Conservation (phyloP, 2,113 vertebrate species). For the Hemicordylus capensis region DNA sequence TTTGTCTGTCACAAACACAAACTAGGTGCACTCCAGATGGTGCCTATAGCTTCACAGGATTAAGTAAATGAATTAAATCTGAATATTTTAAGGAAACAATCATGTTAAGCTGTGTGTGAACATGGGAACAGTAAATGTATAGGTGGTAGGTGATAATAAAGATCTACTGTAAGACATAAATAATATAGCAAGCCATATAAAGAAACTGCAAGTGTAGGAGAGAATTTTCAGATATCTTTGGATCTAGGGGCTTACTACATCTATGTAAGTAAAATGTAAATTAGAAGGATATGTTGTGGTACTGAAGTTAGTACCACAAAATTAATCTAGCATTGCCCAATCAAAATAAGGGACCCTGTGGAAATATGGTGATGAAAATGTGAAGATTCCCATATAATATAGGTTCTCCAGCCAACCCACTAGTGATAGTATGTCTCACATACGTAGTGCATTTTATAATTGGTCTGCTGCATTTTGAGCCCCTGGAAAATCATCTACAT, state of each 20-base stretch:
- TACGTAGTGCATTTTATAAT: not conserved
- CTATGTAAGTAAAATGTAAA: not conserved
- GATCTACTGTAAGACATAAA: not conserved
- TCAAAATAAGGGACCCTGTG: not conserved
- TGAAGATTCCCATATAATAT: not conserved
- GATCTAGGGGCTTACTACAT: not conserved
- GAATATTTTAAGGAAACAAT: not conserved
- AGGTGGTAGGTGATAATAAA: not conserved
- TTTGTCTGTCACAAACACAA: not conserved
- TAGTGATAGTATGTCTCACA: too few species aligned
- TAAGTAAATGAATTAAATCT: not conserved
- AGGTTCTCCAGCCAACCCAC: not conserved
- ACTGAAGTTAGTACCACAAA: too few species aligned
- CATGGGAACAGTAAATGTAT: not conserved
- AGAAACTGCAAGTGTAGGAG: not conserved
- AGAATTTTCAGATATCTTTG: not conserved
- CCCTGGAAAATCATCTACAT: not conserved
- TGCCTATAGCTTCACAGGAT: not conserved
- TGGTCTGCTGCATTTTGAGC: not conserved
- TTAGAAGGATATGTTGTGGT: not conserved
- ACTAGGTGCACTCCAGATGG: not conserved
- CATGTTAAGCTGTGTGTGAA: not conserved
- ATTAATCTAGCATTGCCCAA: not conserved
- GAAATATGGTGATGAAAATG: not conserved
- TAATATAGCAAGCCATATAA: not conserved